Percentiles rank a stretch among this genome's conserved stretches.
phyloP scores from a whole-genome alignment of 2,113 vertebrate species.

The Hypanus sabinus region DNA sequence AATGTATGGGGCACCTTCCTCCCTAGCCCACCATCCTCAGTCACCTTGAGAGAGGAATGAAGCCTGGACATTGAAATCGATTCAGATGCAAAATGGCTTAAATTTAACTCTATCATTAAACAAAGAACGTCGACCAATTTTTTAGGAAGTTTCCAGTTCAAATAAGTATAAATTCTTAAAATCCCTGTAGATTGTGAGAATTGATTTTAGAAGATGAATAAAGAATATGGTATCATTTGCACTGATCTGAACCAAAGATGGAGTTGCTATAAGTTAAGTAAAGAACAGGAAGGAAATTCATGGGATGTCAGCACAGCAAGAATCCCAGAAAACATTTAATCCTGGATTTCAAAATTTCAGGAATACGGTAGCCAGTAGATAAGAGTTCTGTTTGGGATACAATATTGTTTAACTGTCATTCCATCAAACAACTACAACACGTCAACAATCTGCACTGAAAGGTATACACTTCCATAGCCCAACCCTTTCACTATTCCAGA shows the following conservation, averaged over 20 bases:
- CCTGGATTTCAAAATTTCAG: too few species aligned
- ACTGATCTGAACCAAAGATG: neutral
- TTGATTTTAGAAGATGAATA: neutral
- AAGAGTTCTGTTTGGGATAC: too few species aligned
- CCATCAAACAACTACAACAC: neutral
- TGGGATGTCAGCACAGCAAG: too few species aligned
- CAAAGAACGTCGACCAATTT: neutral
- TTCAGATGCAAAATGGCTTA: neutral
- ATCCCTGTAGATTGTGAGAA: too few species aligned
- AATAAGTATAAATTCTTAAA: neutral
- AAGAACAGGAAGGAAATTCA: too few species aligned
- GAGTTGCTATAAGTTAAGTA: too few species aligned
- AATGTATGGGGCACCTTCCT: neutral
- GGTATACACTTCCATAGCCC: neutral
- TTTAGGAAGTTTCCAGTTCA: neutral
- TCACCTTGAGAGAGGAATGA: neutral
- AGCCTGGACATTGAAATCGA: neutral
- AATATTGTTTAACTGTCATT: neutral
- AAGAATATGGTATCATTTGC: neutral
- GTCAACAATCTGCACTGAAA: neutral
- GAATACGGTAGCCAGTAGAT: too few species aligned
- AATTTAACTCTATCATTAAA: neutral
- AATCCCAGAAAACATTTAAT: too few species aligned
- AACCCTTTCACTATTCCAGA: neutral
- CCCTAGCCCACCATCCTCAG: too few species aligned